Evolutionary conservation across 37 sponge, comb jelly and placozoan genomes (phyloP).

Genomic region (Tethya wilhelma): DNA sequence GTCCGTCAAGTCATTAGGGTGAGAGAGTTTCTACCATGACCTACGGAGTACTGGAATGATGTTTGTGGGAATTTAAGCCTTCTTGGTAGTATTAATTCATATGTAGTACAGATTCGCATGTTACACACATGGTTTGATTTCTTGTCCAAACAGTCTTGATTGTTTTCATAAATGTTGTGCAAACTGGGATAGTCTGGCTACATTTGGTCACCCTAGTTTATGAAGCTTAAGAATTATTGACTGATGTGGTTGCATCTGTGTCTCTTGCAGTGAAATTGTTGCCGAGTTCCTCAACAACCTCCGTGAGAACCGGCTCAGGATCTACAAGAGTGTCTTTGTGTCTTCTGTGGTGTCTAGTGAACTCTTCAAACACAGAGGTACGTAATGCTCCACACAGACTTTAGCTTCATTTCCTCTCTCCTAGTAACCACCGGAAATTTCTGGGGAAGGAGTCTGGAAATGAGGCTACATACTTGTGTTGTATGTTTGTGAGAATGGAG

Average conservation of each 20-base stretch:
- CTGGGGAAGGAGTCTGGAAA: too few relatives aligned
- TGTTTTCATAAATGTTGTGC: background rate
- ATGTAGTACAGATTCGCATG: too few relatives aligned
- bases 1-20: conserved; percentile 49
- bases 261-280: conserved; percentile 48
- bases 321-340: conserved; percentile 71
- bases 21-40: background rate
- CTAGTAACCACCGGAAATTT: background rate
- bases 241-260: background rate
- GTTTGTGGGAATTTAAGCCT: too few relatives aligned
- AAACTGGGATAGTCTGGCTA: background rate
- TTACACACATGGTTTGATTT: too few relatives aligned
- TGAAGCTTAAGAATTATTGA: too few relatives aligned
- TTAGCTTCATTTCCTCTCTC: background rate
- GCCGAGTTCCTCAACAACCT: conserved; percentile 61
- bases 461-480: too few relatives aligned
- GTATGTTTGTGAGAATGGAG: background rate
- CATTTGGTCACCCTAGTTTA: background rate
- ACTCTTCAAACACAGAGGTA: conserved; percentile 76
- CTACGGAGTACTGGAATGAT: background rate
- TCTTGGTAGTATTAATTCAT: too few relatives aligned
- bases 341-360: conserved; percentile 54
- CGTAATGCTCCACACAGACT: background rate
- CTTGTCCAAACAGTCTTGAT: background rate
- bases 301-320: conserved; percentile 44